Evolutionary conservation across 1,140 invertebrate genomes (phyloP).

Genomic region (Cylas formicarius): DNA sequence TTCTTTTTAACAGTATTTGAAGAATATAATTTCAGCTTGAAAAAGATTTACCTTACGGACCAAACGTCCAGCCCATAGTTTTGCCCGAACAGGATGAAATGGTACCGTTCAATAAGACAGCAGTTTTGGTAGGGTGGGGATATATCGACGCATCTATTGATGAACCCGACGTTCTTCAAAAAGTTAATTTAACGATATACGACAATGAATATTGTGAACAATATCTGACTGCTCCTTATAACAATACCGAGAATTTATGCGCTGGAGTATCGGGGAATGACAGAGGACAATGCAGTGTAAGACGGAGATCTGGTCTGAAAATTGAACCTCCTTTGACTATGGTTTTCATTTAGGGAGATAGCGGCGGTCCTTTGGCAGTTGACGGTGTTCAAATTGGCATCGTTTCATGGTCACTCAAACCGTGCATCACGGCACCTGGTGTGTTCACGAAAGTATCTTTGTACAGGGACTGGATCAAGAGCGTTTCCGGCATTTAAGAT

Average conservation of each 20-base stretch:
- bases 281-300: background rate
- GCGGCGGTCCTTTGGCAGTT: slow-evolving; percentile 41
- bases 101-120: slow-evolving; percentile 1
- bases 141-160: slow-evolving; percentile 1
- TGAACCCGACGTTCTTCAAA: too few species aligned
- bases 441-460: background rate
- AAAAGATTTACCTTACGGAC: background rate
- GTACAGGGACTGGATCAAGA: background rate
- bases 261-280: background rate
- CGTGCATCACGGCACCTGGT: slow-evolving; percentile 31
- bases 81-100: slow-evolving; percentile 2
- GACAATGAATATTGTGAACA: too few species aligned
- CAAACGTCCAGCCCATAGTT: background rate
- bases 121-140: slow-evolving; percentile 4
- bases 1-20: too few species aligned
- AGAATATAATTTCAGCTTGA: background rate
- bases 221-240: too few species aligned
- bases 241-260: too few species aligned
- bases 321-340: background rate
- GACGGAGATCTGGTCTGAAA: background rate
- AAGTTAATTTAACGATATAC: too few species aligned
- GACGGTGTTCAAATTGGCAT: slow-evolving; percentile 39
- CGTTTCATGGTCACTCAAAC: slow-evolving; percentile 44
- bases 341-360: slow-evolving; percentile 36
- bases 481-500: too few species aligned